Base-by-base conservation (phyloP, 2,888 invertebrate genomes). In the Cheilosia pagana region DNA sequence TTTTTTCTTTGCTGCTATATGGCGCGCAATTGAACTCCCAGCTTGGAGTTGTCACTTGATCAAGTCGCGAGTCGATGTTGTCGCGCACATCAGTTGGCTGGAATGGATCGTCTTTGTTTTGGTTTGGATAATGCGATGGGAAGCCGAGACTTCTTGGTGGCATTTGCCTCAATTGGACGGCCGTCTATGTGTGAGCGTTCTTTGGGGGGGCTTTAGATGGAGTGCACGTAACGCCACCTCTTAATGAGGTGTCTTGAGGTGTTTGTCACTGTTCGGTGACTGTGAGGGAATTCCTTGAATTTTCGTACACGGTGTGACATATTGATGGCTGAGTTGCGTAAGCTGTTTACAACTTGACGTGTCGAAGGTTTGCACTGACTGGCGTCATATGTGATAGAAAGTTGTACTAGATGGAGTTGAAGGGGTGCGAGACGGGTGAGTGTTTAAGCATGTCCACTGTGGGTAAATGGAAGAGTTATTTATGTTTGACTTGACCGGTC, bases 211-310 rank as follows among this genome's bases (percentile, higher is more conserved):
- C 85, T 85, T 50, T 65, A 75, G 67, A 85, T 75, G 85, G 85
- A 81, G 70, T 62, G 81, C 75, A 81, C 81, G 85, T 85, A 85
- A 85, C 85, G 85, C 85, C 85, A 81, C 85, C 85, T 81, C 85
- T 79, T 85, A 85, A 85, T 85, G 85, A 85, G 81, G 81, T 71
- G 60, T 62, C 75, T 76, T 57, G 60, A 67, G 81, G 81, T 85
- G 85, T 85, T 85, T 85, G 81, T 85, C 81, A 81, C 60, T 74
- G 55, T 45, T 57, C 52, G 48, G 50, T 12, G 45, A 55, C 35
- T 59, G 41, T 8, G 43, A 68, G 78, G 83, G 83, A 83, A 83
- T 83, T 83, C 83, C 71, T 65, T 10, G 50, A 35, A n/a, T 43
- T 19, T 55, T 67, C 43, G 41, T 41, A 41, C 25, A 48, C 12